Evolutionary conservation across 2,797 vertebrate genomes (phyloP).

Genomic region (Characodon lateralis): DNA sequence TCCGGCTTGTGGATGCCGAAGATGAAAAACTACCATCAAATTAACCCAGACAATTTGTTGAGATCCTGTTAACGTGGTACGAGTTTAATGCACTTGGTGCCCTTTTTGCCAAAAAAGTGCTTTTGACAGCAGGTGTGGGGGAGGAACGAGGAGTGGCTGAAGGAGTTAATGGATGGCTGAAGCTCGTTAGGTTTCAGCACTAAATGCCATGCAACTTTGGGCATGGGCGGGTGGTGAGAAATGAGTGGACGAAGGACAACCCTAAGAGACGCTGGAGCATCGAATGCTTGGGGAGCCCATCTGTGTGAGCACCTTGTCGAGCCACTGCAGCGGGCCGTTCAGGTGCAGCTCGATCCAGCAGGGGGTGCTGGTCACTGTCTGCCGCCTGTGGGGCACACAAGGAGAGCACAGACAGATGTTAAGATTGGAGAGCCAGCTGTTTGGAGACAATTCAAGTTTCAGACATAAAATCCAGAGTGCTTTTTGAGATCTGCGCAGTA

Average conservation of each 20-base stretch:
- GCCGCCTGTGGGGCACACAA: constrained; percentile 81
- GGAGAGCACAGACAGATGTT: constrained; percentile 39
- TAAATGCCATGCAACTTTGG: neutral
- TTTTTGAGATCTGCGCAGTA: neutral
- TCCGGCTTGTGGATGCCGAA: constrained; percentile 31
- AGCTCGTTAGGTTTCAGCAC: constrained; percentile 26
- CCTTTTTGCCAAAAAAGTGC: constrained; percentile 77
- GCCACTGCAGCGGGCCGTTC: constrained; percentile 96
- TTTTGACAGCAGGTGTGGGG: constrained; percentile 64
- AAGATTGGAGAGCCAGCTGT: constrained; percentile 3
- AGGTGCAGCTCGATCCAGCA: constrained; percentile 99
- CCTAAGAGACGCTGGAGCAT: constrained; percentile 94
- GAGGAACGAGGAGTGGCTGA: constrained; percentile 48
- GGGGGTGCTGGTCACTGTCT: constrained; percentile 99
- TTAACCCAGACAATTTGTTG: constrained; percentile 43
- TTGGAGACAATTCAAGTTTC: constrained; percentile 20
- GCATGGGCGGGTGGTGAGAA: constrained; percentile 11
- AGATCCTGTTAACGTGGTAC: constrained; percentile 52
- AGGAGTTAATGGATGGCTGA: too few species aligned
- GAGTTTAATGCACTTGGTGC: constrained; percentile 72
- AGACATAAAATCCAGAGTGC: constrained; percentile 1
- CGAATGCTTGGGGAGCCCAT: constrained; percentile 97
- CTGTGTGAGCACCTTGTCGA: constrained; percentile 98
- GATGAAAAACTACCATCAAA: constrained; percentile 39
- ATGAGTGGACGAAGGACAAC: constrained; percentile 29